Evolutionary conservation across 1,140 invertebrate genomes (phyloP).

Genomic region (Drosophila miranda): DNA sequence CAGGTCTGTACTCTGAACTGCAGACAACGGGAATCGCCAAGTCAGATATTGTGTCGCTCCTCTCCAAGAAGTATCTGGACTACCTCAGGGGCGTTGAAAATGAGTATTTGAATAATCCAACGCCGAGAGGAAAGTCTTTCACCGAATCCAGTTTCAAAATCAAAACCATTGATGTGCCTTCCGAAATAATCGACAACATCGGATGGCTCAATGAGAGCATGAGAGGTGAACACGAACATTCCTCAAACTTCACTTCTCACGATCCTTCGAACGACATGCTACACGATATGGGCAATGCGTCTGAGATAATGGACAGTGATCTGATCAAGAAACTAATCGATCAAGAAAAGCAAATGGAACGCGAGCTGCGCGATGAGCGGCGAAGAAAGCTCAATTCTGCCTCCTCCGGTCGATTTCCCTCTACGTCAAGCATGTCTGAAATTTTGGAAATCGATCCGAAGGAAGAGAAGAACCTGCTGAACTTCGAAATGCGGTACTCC

Average conservation of each 20-base stretch:
- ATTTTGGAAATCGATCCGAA: not conserved
- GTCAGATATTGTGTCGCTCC: not conserved
- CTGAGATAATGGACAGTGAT: not conserved
- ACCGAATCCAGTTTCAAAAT: no score
- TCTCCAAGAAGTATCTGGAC: conserved; percentile 29
- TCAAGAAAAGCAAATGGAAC: not conserved
- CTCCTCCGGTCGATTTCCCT: not conserved
- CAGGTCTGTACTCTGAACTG: conserved; percentile 15
- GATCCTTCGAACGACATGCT: no score
- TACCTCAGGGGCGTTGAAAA: conserved; percentile 13
- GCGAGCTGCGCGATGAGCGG: not conserved
- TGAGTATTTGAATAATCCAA: not conserved
- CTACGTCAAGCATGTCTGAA: not conserved
- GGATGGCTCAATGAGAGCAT: no score
- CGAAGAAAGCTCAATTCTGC: not conserved
- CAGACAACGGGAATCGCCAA: not conserved
- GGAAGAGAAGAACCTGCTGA: conserved; percentile 7
- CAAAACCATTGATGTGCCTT: no score
- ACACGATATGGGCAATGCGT: no score
- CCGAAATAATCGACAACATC: no score
- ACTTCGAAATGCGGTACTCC: conserved; percentile 11
- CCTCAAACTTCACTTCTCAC: no score
- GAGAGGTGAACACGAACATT: no score
- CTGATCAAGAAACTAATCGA: not conserved
- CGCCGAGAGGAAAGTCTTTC: no score